Evolutionary conservation across 2,113 vertebrate genomes (phyloP).

Genomic region (Rhodinocichla rosea): DNA sequence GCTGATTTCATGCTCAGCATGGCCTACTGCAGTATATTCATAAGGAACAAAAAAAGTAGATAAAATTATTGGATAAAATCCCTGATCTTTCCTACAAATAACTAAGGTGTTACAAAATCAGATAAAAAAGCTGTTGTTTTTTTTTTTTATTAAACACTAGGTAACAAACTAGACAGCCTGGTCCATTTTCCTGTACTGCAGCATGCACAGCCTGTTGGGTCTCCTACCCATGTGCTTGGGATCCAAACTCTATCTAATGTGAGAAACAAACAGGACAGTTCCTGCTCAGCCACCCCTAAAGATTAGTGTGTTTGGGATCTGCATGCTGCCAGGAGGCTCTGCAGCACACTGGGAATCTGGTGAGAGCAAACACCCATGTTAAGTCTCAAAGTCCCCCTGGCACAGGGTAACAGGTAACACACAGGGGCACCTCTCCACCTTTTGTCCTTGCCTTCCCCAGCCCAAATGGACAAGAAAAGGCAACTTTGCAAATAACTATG

Average conservation of each 20-base stretch:
- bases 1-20: not conserved
- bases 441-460: not conserved
- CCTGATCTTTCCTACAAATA: not conserved
- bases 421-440: not conserved
- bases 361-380: accelerated
- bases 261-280: not conserved
- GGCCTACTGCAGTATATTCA: not conserved
- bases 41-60: not conserved
- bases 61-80: not conserved
- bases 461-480: not conserved
- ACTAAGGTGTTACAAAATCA: not conserved
- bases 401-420: not conserved
- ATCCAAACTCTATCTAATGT: not conserved
- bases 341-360: not conserved
- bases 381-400: not conserved
- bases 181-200: not conserved
- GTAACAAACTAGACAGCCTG: not conserved
- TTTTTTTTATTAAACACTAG: not conserved
- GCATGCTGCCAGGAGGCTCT: not conserved
- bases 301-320: not conserved
- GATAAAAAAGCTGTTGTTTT: accelerated
- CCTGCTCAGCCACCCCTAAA: not conserved
- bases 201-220: not conserved
- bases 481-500: not conserved
- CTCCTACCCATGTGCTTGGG: not conserved